Conservation (phyloP, 2,797 vertebrate species). For the Brachymystax lenok region DNA sequence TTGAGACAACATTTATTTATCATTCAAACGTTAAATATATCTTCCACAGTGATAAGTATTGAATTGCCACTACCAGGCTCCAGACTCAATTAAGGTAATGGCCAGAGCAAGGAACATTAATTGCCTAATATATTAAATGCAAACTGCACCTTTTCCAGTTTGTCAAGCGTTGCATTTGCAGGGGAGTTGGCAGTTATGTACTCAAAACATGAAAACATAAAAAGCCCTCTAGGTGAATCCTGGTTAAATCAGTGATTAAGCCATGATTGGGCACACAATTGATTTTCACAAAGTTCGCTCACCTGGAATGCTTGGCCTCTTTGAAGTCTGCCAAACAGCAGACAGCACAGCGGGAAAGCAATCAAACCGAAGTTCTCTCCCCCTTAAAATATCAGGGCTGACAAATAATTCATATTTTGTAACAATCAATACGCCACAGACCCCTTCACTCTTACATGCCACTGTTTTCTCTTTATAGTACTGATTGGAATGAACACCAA, state of each 20-base stretch:
- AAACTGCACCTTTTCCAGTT: neutral
- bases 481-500: slow-evolving; percentile 74
- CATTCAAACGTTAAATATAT: neutral
- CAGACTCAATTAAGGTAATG: slow-evolving; percentile 2
- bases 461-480: slow-evolving; percentile 49
- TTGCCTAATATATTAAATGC: neutral
- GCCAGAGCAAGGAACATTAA: slow-evolving; percentile 17
- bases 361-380: slow-evolving; percentile 68
- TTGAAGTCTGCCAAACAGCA: slow-evolving; percentile 53
- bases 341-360: slow-evolving; percentile 60
- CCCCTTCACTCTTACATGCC: slow-evolving; percentile 26
- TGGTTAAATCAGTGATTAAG: slow-evolving; percentile 42
- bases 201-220: neutral
- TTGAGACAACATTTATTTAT: neutral
- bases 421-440: slow-evolving; percentile 69
- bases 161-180: neutral
- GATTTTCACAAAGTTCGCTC: slow-evolving; percentile 46
- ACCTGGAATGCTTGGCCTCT: slow-evolving; percentile 42
- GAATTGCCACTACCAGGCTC: neutral
- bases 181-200: neutral
- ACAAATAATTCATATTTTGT: slow-evolving; percentile 73
- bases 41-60: neutral
- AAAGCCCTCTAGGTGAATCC: slow-evolving; percentile 41
- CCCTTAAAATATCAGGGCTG: slow-evolving; percentile 59
- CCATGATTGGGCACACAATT: slow-evolving; percentile 15